Evolutionary conservation across 2,113 vertebrate species (phyloP).

Genomic region (Zonotrichia leucophrys): DNA sequence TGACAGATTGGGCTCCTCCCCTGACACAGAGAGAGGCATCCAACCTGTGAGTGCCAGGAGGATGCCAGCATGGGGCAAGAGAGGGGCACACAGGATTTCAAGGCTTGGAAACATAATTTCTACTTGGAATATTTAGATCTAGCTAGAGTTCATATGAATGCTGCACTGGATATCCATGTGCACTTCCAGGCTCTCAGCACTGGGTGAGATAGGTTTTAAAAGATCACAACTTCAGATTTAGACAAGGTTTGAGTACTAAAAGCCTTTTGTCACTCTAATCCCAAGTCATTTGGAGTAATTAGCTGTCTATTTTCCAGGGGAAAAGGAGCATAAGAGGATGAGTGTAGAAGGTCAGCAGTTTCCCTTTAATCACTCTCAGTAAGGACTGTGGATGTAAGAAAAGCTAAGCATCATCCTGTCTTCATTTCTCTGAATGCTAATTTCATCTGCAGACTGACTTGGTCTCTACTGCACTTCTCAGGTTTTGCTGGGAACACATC

Average conservation of each 20-base stretch:
- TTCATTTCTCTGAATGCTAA: background rate
- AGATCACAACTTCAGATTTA: background rate
- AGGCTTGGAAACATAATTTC: background rate
- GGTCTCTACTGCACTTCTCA: background rate
- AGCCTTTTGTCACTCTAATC: background rate
- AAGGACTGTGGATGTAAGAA: background rate
- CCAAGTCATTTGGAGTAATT: background rate
- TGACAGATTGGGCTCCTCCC: background rate
- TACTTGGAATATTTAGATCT: background rate
- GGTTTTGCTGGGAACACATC: background rate
- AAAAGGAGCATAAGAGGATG: background rate
- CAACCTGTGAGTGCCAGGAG: background rate
- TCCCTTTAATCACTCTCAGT: background rate
- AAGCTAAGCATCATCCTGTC: background rate
- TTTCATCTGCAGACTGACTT: background rate
- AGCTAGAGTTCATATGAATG: background rate
- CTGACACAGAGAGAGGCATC: background rate
- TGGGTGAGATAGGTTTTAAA: background rate
- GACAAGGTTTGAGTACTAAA: background rate
- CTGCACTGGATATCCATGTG: background rate
- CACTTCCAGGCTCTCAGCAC: background rate
- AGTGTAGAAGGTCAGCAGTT: background rate
- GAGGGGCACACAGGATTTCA: background rate
- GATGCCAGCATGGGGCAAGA: background rate
- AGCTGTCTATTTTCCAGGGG: background rate